Evolutionary conservation across 2,113 vertebrate species (phyloP).

Genomic region (Lamprologus speciosus): DNA sequence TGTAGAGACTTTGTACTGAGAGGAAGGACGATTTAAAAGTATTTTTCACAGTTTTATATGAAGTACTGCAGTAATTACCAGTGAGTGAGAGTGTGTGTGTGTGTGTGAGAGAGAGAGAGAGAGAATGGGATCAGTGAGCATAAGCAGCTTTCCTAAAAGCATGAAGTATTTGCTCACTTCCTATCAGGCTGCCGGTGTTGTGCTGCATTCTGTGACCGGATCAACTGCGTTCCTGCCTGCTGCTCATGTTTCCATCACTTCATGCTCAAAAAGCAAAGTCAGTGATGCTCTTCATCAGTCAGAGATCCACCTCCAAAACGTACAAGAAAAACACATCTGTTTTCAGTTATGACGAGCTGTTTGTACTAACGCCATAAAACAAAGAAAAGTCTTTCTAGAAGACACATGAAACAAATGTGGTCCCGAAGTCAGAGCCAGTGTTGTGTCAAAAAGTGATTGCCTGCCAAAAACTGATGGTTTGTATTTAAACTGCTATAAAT

Average conservation of each 20-base stretch:
- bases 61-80: background rate
- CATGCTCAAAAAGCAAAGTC: background rate
- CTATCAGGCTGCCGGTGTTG: background rate
- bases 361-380: background rate
- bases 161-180: background rate
- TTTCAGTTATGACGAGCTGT: background rate
- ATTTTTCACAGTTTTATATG: background rate
- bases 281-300: background rate
- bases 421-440: background rate
- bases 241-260: background rate
- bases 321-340: background rate
- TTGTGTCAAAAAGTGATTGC: background rate
- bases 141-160: background rate
- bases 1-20: background rate
- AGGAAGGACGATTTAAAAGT: background rate
- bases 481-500: background rate
- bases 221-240: background rate
- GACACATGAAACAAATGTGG: background rate
- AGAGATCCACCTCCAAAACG: background rate
- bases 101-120: fast-evolving
- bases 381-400: background rate
- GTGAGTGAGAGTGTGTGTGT: background rate
- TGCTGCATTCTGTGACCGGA: background rate
- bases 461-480: background rate
- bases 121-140: background rate